These are phyloP conservation scores for Tachuris rubrigastra DNA, from an alignment of 2,113 vertebrate species.

Conservation along the genomic window DNA sequence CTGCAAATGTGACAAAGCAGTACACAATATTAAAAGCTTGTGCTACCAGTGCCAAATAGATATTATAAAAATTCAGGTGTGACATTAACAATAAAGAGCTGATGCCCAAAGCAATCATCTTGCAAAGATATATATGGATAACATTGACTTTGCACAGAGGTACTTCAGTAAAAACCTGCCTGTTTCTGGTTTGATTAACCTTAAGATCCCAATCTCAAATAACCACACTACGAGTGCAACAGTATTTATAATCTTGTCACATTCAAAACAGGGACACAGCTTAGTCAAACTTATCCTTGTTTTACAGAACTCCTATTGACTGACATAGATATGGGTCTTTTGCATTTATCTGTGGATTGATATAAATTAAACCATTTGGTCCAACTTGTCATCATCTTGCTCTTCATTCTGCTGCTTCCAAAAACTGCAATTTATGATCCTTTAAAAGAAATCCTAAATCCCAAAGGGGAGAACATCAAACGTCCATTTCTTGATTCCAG, in stretches of 20 bases:
- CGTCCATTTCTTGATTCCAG: not conserved
- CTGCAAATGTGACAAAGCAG: conserved; percentile 74
- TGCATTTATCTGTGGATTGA: not conserved
- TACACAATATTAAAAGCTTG: conserved; percentile 34
- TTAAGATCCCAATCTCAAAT: not conserved
- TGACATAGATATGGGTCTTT: not conserved
- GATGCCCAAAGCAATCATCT: not conserved
- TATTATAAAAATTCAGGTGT: not conserved
- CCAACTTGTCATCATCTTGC: not conserved
- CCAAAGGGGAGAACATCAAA: not conserved
- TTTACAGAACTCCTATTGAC: not conserved
- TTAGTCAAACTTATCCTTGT: not conserved
- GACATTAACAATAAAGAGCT: not conserved
- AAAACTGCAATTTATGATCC: not conserved
- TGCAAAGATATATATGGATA: not conserved
- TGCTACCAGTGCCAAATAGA: not conserved
- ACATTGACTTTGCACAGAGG: not conserved
- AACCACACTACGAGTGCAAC: not conserved
- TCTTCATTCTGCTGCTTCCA: not conserved
- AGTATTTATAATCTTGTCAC: not conserved
- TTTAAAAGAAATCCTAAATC: not conserved
- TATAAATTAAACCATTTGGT: not conserved
- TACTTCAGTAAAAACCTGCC: not conserved
- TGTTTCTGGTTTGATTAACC: not conserved
- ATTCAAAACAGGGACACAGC: not conserved